phyloP scores from a whole-genome alignment of 2,113 vertebrate species.

The Penelope pileata region DNA sequence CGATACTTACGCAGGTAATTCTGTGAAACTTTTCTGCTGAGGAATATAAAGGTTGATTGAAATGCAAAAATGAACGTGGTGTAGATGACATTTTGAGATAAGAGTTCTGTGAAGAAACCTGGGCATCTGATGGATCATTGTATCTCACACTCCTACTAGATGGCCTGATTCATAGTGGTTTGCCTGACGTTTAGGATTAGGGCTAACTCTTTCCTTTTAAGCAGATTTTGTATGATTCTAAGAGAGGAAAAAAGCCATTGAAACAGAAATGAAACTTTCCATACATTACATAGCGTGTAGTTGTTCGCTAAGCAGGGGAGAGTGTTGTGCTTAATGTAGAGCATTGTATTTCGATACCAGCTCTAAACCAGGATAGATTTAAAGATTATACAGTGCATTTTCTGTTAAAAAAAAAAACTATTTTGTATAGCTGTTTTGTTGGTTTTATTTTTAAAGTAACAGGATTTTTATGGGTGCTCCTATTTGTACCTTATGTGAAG shows the following conservation, averaged over 20 bases:
- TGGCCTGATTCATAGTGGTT: not conserved
- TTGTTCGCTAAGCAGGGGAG: not conserved
- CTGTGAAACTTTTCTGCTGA: not conserved
- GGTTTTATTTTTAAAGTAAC: not conserved
- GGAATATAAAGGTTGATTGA: not conserved
- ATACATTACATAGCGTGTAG: not conserved
- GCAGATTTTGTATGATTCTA: not conserved
- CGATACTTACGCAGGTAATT: slow-evolving; percentile 93
- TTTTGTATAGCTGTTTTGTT: not conserved
- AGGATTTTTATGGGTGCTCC: not conserved
- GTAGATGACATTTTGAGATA: not conserved
- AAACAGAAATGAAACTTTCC: not conserved
- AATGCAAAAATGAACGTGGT: not conserved
- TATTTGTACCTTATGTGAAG: not conserved
- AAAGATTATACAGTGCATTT: not conserved
- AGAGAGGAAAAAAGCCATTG: not conserved
- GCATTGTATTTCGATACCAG: not conserved
- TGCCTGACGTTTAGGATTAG: not conserved
- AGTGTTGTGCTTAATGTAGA: not conserved
- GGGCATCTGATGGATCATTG: not conserved
- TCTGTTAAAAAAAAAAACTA: not conserved
- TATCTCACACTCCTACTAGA: not conserved
- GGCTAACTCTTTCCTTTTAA: not conserved
- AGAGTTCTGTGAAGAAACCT: not conserved
- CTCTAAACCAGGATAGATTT: not conserved